Evolutionary conservation across 2,888 invertebrate species (phyloP).

Genomic region (Drosophila kokeensis): DNA sequence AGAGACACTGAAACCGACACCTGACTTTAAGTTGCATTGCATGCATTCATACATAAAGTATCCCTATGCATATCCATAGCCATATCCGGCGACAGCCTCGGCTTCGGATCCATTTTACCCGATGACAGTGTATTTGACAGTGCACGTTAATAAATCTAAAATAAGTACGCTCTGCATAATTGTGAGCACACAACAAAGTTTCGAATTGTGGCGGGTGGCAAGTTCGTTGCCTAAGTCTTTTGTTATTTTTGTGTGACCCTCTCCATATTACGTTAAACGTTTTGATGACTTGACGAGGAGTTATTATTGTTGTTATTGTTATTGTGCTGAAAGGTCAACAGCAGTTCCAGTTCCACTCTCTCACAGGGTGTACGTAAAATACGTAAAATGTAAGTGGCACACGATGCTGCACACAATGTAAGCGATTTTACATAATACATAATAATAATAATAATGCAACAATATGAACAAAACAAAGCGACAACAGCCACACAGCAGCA

Average conservation of each 20-base stretch:
- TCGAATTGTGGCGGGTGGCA: slow-evolving; percentile 35
- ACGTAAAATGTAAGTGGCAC: slow-evolving; percentile 64
- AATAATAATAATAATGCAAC: slow-evolving; percentile 68
- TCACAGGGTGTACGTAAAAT: slow-evolving; percentile 7
- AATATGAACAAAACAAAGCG: slow-evolving; percentile 60
- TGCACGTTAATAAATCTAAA: slow-evolving; percentile 49
- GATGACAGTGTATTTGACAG: slow-evolving; percentile 50
- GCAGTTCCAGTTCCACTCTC: slow-evolving; percentile 51
- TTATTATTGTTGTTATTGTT: slow-evolving; percentile 38
- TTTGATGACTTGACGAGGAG: slow-evolving; percentile 38
- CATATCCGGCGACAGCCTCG: slow-evolving; percentile 1
- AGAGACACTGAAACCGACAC: slow-evolving; percentile 34
- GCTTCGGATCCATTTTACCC: slow-evolving; percentile 30
- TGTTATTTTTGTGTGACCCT: slow-evolving; percentile 62
- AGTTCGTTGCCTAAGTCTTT: slow-evolving; percentile 79
- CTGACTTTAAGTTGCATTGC: slow-evolving; percentile 35
- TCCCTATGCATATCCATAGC: slow-evolving; percentile 26
- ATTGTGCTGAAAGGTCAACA: slow-evolving; percentile 70
- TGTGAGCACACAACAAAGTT: slow-evolving; percentile 52
- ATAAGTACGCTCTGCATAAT: slow-evolving; percentile 56
- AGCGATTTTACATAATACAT: slow-evolving; percentile 73
- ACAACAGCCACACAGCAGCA: slow-evolving; percentile 27
- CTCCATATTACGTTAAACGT: slow-evolving; percentile 49
- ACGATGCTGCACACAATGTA: slow-evolving; percentile 68
- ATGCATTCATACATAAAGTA: slow-evolving; percentile 21